phyloP scores from a whole-genome alignment of 2,113 vertebrate species.

The Microcebus ravelobensis region DNA sequence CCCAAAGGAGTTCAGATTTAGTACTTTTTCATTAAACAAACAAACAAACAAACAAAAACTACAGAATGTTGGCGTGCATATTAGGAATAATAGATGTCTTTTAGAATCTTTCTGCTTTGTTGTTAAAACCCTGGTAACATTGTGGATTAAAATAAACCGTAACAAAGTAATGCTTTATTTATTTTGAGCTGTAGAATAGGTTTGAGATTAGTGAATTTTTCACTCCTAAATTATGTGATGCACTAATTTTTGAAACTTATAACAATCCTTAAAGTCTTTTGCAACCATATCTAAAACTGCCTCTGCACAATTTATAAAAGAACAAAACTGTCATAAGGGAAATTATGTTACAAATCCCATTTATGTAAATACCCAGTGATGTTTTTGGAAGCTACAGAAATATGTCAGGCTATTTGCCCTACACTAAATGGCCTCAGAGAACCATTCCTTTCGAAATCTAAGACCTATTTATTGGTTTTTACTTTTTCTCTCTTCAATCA shows the following conservation, averaged over 20 bases:
- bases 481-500: background rate
- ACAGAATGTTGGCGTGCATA: background rate
- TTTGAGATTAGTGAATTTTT: background rate
- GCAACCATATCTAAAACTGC: background rate
- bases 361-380: background rate
- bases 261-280: slow-evolving; percentile 2
- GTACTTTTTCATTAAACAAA: background rate
- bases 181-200: background rate
- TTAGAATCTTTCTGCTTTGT: background rate
- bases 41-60: background rate
- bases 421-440: background rate
- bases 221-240: background rate
- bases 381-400: background rate
- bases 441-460: background rate
- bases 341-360: background rate
- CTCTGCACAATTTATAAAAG: background rate
- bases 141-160: background rate
- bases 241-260: background rate
- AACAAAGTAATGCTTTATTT: background rate
- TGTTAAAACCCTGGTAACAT: background rate
- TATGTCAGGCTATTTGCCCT: background rate
- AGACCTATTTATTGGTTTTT: background rate
- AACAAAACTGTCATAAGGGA: background rate
- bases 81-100: background rate
- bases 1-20: slow-evolving; percentile 6